Evolutionary conservation across 2,888 invertebrate genomes (phyloP), one percentile per base, ranked within the genome.

Genomic region (Leucophora obtusa): DNA sequence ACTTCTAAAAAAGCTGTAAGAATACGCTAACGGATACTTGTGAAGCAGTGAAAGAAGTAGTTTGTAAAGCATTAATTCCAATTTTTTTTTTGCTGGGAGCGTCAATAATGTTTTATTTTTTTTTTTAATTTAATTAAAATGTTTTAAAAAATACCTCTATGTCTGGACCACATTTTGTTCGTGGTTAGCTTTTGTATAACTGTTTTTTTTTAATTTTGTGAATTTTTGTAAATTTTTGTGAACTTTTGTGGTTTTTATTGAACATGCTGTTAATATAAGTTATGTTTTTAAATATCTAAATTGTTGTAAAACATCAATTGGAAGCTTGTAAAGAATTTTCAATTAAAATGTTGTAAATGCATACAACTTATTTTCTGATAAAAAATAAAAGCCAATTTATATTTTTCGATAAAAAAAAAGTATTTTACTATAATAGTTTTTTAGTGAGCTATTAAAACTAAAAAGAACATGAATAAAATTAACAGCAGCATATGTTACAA

Each of bases 81-180:
- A n/a, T n/a, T n/a, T n/a, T n/a, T n/a, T n/a, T n/a, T n/a, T n/a
- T n/a, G n/a, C n/a, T n/a, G n/a, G n/a, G n/a, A n/a, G n/a, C n/a
- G n/a, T n/a, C n/a, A n/a, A n/a, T n/a, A n/a, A n/a, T n/a, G n/a
- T n/a, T n/a, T n/a, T n/a, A n/a, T n/a, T n/a, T n/a, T n/a, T n/a
- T n/a, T n/a, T n/a, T n/a, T n/a, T n/a, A n/a, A 53, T 77, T 66
- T 81, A 81, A 81, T 81, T 81, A 69, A 74, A 75, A 21, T 43
- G 10, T 35, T 72, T 68, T 76, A 71, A 70, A 68, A 75, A 69
- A 63, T 28, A 35, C 51, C 33, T 76, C 51, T 28, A 70, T 65
- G 81, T 81, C 81, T 77, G 77, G 81, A 81, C 77, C 81, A 70
- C 81, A 81, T 60, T 66, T 54, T 72, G 71, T 66, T 43, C 71